Conservation (phyloP, 2,113 vertebrate species). For the Vulpes vulpes region DNA sequence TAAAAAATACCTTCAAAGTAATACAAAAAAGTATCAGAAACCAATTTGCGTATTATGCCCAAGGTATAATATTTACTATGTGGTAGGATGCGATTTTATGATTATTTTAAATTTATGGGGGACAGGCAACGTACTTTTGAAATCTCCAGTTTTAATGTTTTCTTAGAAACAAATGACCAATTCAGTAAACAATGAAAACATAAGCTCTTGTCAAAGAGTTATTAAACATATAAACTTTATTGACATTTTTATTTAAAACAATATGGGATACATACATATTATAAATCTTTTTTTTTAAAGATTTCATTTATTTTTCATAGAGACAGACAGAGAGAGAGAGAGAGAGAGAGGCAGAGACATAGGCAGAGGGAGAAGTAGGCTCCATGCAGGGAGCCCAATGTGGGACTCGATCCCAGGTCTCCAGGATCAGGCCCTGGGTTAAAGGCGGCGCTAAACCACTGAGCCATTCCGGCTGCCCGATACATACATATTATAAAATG, state of each 20-base stretch:
- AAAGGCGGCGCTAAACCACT: too few species aligned
- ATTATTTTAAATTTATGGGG: slow-evolving; percentile 17
- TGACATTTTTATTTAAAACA: slow-evolving; percentile 2
- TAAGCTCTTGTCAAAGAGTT: not conserved
- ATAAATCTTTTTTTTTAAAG: not conserved
- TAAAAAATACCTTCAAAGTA: not conserved
- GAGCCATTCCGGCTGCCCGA: too few species aligned
- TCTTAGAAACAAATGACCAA: not conserved
- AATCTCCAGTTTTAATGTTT: slow-evolving; percentile 23
- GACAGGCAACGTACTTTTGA: not conserved
- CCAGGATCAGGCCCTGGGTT: too few species aligned
- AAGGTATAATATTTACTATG: not conserved
- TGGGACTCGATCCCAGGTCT: too few species aligned
- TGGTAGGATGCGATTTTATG: not conserved
- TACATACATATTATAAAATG: not conserved
- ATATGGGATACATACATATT: not conserved
- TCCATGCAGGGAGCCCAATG: too few species aligned
- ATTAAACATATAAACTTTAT: not conserved
- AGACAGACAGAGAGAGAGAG: too few species aligned
- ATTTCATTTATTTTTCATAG: too few species aligned
- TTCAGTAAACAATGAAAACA: not conserved
- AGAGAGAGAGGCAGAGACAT: too few species aligned
- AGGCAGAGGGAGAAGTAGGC: too few species aligned
- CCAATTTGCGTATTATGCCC: not conserved
- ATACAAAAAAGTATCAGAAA: not conserved